A percentile compares a stretch with the other conserved stretches of the same genome.
Evolutionary conservation across 2,797 vertebrate genomes (phyloP).

Genomic region (Peromyscus nudipes): DNA sequence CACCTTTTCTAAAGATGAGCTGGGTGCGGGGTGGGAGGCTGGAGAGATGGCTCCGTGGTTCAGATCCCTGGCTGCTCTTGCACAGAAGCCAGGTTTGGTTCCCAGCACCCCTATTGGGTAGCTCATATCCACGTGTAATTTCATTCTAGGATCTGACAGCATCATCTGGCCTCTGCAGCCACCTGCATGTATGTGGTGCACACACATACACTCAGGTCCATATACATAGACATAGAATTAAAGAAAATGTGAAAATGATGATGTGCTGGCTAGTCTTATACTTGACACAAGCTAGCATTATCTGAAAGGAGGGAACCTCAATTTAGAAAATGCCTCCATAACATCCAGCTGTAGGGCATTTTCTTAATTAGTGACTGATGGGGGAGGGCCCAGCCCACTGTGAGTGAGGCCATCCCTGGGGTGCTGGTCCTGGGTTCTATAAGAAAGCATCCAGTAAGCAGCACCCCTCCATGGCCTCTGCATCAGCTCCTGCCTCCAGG

Average conservation of each 20-base stretch:
- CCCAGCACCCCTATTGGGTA: no score
- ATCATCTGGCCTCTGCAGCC: background rate
- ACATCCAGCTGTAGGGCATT: background rate
- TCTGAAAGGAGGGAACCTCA: background rate
- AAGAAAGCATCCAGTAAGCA: background rate
- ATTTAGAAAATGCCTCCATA: background rate
- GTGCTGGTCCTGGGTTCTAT: background rate
- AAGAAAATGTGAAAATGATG: background rate
- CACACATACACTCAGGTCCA: no score
- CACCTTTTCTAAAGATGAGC: background rate
- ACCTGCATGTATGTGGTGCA: background rate
- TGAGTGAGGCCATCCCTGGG: background rate
- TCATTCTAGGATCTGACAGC: background rate
- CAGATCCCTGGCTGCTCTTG: background rate
- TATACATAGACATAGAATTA: background rate
- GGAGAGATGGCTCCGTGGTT: background rate
- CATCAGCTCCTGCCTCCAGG: background rate
- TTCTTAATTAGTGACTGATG: background rate
- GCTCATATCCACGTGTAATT: background rate
- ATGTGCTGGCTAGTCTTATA: background rate
- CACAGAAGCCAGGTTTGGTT: background rate
- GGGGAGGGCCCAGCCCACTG: background rate
- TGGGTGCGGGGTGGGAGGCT: background rate
- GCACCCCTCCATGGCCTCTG: background rate
- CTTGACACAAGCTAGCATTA: background rate